These are phyloP conservation scores for Mesochorus sp. DNA, from an alignment of 2,888 invertebrate genomes.

Conservation along the genomic window DNA sequence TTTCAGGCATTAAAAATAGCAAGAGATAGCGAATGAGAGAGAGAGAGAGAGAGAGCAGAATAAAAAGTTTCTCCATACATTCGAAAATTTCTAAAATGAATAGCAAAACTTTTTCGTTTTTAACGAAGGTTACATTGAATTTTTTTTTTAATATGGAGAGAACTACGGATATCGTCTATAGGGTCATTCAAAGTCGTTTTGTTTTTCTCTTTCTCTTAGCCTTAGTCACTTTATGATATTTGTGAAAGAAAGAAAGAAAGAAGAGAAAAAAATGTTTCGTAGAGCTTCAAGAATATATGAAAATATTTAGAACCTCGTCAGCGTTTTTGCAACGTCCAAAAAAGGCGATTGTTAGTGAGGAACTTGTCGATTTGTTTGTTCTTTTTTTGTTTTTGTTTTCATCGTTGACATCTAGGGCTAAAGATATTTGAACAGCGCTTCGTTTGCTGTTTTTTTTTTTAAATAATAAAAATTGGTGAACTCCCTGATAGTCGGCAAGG, in stretches of 20 bases:
- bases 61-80: not conserved
- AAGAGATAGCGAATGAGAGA: constrained; percentile 10
- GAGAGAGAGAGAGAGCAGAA: constrained; percentile 4
- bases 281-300: too few species aligned
- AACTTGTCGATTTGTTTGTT: not conserved
- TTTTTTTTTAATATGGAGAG: constrained; percentile 30
- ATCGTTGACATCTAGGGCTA: too few species aligned
- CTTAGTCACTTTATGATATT: too few species aligned
- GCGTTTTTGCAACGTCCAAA: constrained; percentile 4
- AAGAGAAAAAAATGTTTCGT: too few species aligned
- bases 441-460: too few species aligned
- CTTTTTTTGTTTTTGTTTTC: constrained; percentile 9
- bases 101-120: constrained; percentile 10
- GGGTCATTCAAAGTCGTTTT: not conserved
- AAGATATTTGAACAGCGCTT: too few species aligned
- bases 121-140: constrained; percentile 33
- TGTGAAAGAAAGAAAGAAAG: too few species aligned
- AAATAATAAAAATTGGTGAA: too few species aligned
- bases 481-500: too few species aligned
- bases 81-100: constrained; percentile 19
- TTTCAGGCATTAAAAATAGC: constrained; percentile 11
- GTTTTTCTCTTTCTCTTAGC: not conserved
- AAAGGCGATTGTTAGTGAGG: not conserved
- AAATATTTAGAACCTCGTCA: too few species aligned
- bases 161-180: constrained; percentile 26